Base-by-base conservation (phyloP, 53 echinoderm and acorn worm species). In the Henricia sp. region DNA sequence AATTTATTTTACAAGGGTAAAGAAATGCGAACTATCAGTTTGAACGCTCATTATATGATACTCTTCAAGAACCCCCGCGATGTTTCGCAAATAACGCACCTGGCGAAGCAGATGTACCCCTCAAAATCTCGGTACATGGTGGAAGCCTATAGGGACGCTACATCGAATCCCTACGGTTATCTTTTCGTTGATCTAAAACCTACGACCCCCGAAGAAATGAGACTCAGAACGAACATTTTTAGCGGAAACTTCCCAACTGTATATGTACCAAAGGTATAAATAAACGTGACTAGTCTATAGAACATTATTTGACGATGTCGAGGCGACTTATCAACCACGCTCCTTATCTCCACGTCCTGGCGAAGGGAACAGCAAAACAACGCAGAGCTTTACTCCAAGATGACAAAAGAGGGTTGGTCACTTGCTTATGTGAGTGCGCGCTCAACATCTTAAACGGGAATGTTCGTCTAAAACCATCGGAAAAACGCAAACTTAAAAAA, bases 81-180 rank as follows among this genome's bases (percentile, higher is more conserved):
- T n/a, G n/a, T n/a, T n/a, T n/a, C n/a, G n/a, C n/a, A n/a, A n/a
- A n/a, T n/a, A n/a, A n/a, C 82, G 91, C 69, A 9, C 14, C 37
- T 94, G 39, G 88, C 76, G 2, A 88, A 82, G 84, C 94, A 94
- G 55, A 84, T 91, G 83, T 91, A 83, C 52, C 94, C 91, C 0
- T 74, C 72, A 39, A 88, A 94, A 53, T 44, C 38, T 1, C 85
- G 76, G 52, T 94, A 74, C 67, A 41, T 94, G 35, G 86, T 89
- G 6, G 78, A 77, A 38, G 67, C 52, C 13, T 87, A 52, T 16
- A 48, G 42, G 4, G 68, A 87, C n/a, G 88, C 88, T 0, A 88
- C 89, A 6, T n/a, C 16, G 25, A 37, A 78, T 6, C 83, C 91
- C 3, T 88, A 85, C 54, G 85, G 78, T 0, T 91, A 94, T 52